Base-by-base conservation (phyloP, 2,888 invertebrate species). In the Tetragonisca angustula region DNA sequence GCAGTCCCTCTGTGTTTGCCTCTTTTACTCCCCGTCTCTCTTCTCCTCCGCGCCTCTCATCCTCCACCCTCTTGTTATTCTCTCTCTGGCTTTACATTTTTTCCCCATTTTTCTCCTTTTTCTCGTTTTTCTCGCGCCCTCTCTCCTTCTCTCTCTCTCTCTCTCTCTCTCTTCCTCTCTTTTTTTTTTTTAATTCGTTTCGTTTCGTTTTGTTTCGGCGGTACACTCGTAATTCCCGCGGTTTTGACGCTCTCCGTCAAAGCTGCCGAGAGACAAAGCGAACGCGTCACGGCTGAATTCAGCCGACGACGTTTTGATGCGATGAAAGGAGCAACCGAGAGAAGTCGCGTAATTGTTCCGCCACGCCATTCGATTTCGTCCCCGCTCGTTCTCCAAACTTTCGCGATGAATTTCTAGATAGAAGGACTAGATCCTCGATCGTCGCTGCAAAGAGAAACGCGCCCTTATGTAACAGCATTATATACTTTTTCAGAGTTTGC, bases 231-330 rank as follows among this genome's bases (percentile, higher is more conserved):
- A 76, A 81, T 80, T 72, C 83, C 67, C 65, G 76, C 77, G 68
- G 79, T 56, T 88, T 71, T 43, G 74, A 77, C 70, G 86, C 61
- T 67, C 78, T 50, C 27, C 61, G 81, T 83, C 85, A 89, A 91
- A 87, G 83, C 89, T 77, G 81, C 79, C 69, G 75, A 54, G 71
- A 62, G 73, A 70, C 74, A 75, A 89, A 81, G 64, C 75, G 62
- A 43, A 54, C 74, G 62, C 78, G 78, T 84, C 65, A 78, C 67
- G 49, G 71, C 56, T 81, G 81, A 70, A 68, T 62, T 70, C 68
- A 61, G 62, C 49, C 52, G 36, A 81, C 72, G 81, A 81, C 62
- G 27, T 76, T 80, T 80, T 43, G 68, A 72, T 52, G 54, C 21
- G 64, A 81, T 52, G 67, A 67, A 68, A 65, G 69, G 52, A 80